Conservation (phyloP, 2,797 vertebrate species). For the Falco cherrug region DNA sequence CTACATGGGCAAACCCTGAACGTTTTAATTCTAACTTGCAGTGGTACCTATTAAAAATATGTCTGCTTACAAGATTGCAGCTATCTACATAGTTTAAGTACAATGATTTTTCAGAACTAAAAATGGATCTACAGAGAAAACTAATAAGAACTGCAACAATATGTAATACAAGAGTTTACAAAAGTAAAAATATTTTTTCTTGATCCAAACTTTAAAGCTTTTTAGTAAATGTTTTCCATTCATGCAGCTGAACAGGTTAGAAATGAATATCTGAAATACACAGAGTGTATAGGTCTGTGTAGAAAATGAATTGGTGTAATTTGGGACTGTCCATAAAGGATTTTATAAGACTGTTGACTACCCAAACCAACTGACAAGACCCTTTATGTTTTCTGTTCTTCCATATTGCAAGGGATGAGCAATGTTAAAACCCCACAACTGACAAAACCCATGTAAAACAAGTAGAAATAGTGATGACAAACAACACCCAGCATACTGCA, state of each 20-base stretch:
- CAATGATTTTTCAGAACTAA: slow-evolving; percentile 23
- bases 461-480: background rate
- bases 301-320: background rate
- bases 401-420: background rate
- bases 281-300: background rate
- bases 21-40: background rate
- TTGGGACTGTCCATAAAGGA: background rate
- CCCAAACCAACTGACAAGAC: background rate
- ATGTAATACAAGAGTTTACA: slow-evolving; percentile 51
- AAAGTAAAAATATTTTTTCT: slow-evolving; percentile 60
- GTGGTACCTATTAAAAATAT: slow-evolving; percentile 44
- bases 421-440: background rate
- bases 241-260: slow-evolving; percentile 42
- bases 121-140: slow-evolving; percentile 17
- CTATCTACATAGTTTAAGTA: slow-evolving; percentile 35
- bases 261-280: slow-evolving; percentile 25
- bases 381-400: background rate
- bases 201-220: slow-evolving; percentile 53
- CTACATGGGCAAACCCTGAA: slow-evolving; percentile 14
- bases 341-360: background rate
- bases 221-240: slow-evolving; percentile 49
- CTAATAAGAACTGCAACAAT: background rate
- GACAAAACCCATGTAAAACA: background rate
- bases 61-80: slow-evolving; percentile 6
- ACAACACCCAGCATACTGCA: background rate